A percentile compares a stretch with the other conserved stretches of the same genome.
These are phyloP conservation scores for Callimico goeldii DNA, from an alignment of 2,797 vertebrate genomes.

Conservation along the genomic window DNA sequence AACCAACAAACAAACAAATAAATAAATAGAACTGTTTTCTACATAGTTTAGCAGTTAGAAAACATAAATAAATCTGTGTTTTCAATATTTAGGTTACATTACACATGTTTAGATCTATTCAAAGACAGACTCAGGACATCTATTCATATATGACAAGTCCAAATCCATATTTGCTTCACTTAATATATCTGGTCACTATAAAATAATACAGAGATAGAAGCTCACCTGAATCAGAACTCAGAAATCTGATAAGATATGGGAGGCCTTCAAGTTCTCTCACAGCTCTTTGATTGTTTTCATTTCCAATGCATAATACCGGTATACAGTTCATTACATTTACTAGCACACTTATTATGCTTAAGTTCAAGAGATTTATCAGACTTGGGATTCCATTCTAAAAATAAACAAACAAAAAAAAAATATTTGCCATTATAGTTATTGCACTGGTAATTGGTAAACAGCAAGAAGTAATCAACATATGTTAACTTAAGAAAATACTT, in stretches of 20 bases:
- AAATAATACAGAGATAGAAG: background rate
- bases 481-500: background rate
- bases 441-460: background rate
- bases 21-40: background rate
- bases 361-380: slow-evolving; percentile 82
- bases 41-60: background rate
- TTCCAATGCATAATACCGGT: slow-evolving; percentile 81
- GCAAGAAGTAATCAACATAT: background rate
- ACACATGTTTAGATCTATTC: background rate
- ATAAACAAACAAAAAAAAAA: slow-evolving; percentile 25
- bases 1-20: no score
- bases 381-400: slow-evolving; percentile 83
- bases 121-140: background rate
- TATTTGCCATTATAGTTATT: background rate
- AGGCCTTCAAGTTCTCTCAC: slow-evolving; percentile 82
- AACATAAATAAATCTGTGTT: background rate
- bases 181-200: background rate
- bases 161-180: background rate
- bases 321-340: slow-evolving; percentile 86
- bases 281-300: slow-evolving; percentile 80
- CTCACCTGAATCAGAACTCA: slow-evolving; percentile 85
- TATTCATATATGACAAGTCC: background rate
- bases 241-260: slow-evolving; percentile 82
- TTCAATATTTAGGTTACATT: background rate
- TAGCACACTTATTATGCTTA: slow-evolving; percentile 83